These are phyloP conservation scores for Capromys pilorides DNA, from an alignment of 2,797 vertebrate species.

Conservation along the genomic window DNA sequence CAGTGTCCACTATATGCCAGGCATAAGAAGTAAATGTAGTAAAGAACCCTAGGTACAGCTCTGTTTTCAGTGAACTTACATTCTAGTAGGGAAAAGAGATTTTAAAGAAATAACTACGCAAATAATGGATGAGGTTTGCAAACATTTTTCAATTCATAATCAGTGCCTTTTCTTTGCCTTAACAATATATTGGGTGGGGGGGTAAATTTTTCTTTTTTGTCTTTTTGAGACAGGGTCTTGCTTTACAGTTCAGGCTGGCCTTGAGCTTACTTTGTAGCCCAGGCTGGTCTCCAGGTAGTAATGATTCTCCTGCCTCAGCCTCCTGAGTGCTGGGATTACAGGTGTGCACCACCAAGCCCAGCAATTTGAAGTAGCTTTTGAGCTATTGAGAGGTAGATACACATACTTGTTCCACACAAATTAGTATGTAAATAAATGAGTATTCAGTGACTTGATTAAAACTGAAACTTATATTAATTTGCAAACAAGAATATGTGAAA, in stretches of 20 bases:
- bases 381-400: neutral
- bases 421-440: neutral
- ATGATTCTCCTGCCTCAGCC: too few relatives aligned
- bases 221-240: too few relatives aligned
- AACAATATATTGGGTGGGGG: neutral
- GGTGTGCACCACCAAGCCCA: too few relatives aligned
- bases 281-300: too few relatives aligned
- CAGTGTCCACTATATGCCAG: neutral
- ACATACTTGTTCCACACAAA: neutral
- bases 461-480: conserved; percentile 4
- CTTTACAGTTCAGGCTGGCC: too few relatives aligned
- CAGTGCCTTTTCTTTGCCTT: neutral
- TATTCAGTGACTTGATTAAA: neutral
- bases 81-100: neutral
- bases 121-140: neutral
- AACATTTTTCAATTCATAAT: neutral
- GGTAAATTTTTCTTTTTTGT: neutral
- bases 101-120: neutral
- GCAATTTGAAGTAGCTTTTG: neutral
- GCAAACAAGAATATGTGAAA: neutral
- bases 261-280: too few relatives aligned
- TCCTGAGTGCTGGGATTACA: too few relatives aligned
- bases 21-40: neutral
- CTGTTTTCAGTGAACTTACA: neutral
- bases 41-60: neutral